Percentiles rank a stretch among this genome's conserved stretches.
phyloP scores from a whole-genome alignment of 1,140 invertebrate genomes.

The Zeugodacus cucurbitae region DNA sequence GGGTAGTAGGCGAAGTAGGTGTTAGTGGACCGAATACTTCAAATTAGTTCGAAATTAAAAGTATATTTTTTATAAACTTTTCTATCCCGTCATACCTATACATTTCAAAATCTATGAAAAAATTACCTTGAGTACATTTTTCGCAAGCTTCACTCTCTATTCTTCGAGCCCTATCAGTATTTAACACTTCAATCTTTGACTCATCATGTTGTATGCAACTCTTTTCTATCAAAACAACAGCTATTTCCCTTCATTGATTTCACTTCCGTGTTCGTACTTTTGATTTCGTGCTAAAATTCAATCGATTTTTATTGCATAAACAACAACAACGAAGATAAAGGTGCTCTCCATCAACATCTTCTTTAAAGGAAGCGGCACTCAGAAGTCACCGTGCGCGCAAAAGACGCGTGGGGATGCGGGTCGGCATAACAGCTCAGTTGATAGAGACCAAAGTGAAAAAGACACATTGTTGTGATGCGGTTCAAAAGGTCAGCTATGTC shows the following conservation, averaged over 20 bases:
- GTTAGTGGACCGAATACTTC: no score
- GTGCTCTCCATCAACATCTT: neutral
- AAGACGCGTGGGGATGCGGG: neutral
- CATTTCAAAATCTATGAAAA: no score
- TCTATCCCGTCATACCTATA: no score
- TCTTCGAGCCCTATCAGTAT: neutral
- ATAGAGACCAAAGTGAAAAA: neutral
- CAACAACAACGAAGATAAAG: neutral
- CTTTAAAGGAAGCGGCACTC: conserved; percentile 19
- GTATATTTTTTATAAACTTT: no score
- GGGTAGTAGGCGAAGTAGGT: no score
- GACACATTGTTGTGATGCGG: neutral
- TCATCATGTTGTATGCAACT: neutral
- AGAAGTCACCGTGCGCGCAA: neutral
- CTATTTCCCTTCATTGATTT: conserved; percentile 4
- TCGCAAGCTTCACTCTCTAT: no score
- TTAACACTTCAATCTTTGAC: neutral
- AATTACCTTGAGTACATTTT: no score
- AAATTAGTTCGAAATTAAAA: no score
- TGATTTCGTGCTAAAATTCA: conserved; percentile 38
- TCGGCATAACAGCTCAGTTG: neutral
- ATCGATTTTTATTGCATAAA: conserved; percentile 13
- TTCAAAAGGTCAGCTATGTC: conserved; percentile 39
- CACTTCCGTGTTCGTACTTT: neutral
- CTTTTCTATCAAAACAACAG: neutral